Percentiles rank a stretch among this genome's conserved stretches.
Evolutionary conservation across 1,140 invertebrate genomes (phyloP).

Genomic region (Paramacrobiotus metropolitanus): DNA sequence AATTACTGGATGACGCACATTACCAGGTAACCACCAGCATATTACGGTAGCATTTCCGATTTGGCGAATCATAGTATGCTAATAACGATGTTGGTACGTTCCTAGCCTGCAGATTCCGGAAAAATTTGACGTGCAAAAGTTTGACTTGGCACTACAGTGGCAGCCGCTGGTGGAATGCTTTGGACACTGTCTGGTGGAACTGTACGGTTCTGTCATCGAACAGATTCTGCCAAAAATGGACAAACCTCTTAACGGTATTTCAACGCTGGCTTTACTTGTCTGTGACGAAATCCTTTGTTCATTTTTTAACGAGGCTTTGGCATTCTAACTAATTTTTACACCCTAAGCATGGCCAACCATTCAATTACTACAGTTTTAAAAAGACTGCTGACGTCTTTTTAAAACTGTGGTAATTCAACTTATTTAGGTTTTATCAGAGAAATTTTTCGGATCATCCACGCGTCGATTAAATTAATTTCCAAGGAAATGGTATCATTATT

Average conservation of each 20-base stretch:
- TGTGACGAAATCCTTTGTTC: too few species aligned
- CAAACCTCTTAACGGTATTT: neutral
- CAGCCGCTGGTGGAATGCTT: neutral
- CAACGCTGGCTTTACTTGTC: neutral
- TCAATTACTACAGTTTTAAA: too few species aligned
- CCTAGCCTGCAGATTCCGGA: neutral
- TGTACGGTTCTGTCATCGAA: neutral
- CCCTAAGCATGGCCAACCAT: too few species aligned
- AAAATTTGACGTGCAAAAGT: neutral
- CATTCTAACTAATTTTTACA: too few species aligned
- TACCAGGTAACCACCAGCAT: neutral
- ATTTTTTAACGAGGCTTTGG: too few species aligned
- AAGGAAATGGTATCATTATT: too few species aligned
- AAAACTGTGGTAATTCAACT: too few species aligned
- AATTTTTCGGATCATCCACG: too few species aligned
- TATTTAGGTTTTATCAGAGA: too few species aligned
- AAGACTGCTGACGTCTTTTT: too few species aligned
- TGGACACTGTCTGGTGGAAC: neutral
- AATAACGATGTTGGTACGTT: neutral
- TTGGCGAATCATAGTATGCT: neutral
- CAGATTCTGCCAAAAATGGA: neutral
- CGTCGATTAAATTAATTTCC: too few species aligned
- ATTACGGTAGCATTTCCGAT: neutral
- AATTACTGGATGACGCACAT: neutral
- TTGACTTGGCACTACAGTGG: neutral